Evolutionary conservation across 2,888 invertebrate species (phyloP), one percentile per base, ranked within the genome.

Genomic region (Aphrophora alni): DNA sequence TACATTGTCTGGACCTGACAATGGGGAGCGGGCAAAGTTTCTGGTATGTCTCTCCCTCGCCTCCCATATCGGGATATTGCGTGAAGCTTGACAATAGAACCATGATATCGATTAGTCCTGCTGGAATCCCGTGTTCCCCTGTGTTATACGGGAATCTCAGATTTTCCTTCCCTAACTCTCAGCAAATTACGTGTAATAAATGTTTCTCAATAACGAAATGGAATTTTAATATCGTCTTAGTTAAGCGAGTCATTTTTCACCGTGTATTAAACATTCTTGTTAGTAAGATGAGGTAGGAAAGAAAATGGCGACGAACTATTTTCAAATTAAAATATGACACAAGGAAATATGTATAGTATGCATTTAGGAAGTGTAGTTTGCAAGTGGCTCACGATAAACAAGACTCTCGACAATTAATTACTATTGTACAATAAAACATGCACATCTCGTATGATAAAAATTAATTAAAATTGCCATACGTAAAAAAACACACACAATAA

Each of bases 41-140:
- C 77, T 77, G 77, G 77, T 77, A 77, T 77, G 77, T 70, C 77
- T 33, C 69, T 38, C 59, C 59, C 59, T 59, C 59, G 59, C 59
- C 14, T 59, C 59, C 21, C 69, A 33, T 77, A 68, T 68, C 59
- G 76, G 33, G 76, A 76, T 76, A 77, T 77, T 77, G 77, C 28
- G 38, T 38, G 38, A 38, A 24, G 38, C 38, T 24, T 77, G 77
- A 77, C 77, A 77, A 77, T 77, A 38, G 69, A 38, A 77, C 59
- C 59, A 59, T n/a, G 59, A 3, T 59, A 59, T 59, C 59, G 59
- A 59, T 59, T 59, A 59, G 21, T 59, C 59, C 59, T 59, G 5
- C 59, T 59, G 59, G 59, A 59, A 59, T 59, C 21, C 59, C 21
- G 21, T 59, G 59, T 59, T 44, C 59, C 59, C 21, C 21, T 21